Conservation (phyloP, 2,888 invertebrate species). For the Venusia cambrica region DNA sequence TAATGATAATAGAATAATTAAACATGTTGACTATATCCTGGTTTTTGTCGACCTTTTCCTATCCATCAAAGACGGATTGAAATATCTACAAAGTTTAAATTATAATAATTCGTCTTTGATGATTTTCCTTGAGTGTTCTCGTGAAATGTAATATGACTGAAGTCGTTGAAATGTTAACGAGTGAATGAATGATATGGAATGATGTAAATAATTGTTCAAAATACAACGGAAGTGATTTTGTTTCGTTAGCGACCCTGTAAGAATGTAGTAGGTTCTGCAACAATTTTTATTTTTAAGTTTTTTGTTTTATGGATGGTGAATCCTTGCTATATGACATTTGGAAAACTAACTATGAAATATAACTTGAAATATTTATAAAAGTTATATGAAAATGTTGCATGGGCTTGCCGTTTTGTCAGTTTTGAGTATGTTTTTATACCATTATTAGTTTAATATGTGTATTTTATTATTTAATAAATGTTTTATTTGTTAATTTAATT, state of each 20-base stretch:
- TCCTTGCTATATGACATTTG: conserved; percentile 22
- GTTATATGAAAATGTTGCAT: conserved; percentile 14
- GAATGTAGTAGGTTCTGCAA: conserved; percentile 10
- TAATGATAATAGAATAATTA: conserved; percentile 54
- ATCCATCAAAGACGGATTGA: conserved; percentile 13
- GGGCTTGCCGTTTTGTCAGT: conserved; percentile 24
- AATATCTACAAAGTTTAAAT: conserved; percentile 4
- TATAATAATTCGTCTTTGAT: background rate
- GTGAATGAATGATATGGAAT: conserved; percentile 6
- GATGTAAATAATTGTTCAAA: conserved; percentile 12
- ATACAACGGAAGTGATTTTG: conserved; percentile 18
- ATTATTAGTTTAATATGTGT: conserved; percentile 51
- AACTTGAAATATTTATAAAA: conserved; percentile 8
- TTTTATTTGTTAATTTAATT: conserved; percentile 53
- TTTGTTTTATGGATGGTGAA: conserved; percentile 33
- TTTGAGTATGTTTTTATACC: conserved; percentile 44
- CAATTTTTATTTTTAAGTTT: conserved; percentile 33
- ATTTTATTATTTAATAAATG: conserved; percentile 47
- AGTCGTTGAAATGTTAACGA: conserved; percentile 13
- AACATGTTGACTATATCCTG: conserved; percentile 52
- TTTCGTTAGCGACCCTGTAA: conserved; percentile 19
- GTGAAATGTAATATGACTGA: conserved; percentile 22
- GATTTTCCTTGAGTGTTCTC: conserved; percentile 7
- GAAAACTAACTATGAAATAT: conserved; percentile 10
- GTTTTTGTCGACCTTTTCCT: conserved; percentile 44